Percentiles rank a stretch among this genome's conserved stretches.
Evolutionary conservation across 1,140 invertebrate species (phyloP).

Genomic region (Trypoxylus dichotomus): DNA sequence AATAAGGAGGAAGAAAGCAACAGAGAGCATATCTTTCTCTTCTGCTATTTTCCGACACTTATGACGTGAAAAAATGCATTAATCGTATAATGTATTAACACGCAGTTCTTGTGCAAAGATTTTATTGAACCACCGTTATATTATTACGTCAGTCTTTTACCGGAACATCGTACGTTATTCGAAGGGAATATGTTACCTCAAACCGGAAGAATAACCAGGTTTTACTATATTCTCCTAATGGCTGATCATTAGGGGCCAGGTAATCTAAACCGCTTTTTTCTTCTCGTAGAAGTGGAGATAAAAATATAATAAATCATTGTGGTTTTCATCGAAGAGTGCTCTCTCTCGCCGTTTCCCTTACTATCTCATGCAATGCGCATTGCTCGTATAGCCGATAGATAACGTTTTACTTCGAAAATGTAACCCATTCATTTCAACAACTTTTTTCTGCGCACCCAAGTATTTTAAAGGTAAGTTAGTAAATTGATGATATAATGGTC

Average conservation of each 20-base stretch:
- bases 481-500: not conserved
- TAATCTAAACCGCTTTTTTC: constrained; percentile 45
- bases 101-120: not conserved
- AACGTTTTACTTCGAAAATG: constrained; percentile 33
- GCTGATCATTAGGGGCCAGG: constrained; percentile 46
- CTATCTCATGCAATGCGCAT: constrained; percentile 44
- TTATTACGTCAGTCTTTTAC: constrained; percentile 2
- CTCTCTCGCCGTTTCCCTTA: constrained; percentile 27
- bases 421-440: constrained; percentile 17
- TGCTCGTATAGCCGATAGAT: constrained; percentile 39
- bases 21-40: not conserved
- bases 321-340: constrained; percentile 34
- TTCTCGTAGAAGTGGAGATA: constrained; percentile 39
- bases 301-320: constrained; percentile 48
- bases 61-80: not conserved
- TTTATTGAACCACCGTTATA: constrained; percentile 16
- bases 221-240: constrained; percentile 40
- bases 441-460: not conserved
- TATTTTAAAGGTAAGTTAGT: not conserved
- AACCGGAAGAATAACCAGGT: constrained; percentile 27
- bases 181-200: constrained; percentile 12
- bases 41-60: not conserved
- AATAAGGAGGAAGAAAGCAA: constrained; percentile 5
- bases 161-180: constrained; percentile 30
- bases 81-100: not conserved